These are phyloP conservation scores for Anarhynchus alexandrinus DNA, from an alignment of 2,113 vertebrate genomes.

Conservation along the genomic window DNA sequence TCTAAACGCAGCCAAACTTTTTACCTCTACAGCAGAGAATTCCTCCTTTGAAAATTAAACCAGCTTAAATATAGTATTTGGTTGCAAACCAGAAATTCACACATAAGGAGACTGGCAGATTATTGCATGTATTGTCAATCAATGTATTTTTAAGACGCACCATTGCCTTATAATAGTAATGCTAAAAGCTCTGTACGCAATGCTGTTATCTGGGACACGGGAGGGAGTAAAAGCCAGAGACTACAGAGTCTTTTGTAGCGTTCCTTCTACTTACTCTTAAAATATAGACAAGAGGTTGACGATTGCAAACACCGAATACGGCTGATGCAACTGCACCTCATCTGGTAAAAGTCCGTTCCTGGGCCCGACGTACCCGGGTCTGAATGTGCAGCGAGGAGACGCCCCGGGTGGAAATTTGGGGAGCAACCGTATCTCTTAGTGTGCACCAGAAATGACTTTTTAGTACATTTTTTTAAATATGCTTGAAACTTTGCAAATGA, in stretches of 20 bases:
- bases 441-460: neutral
- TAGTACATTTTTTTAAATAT: neutral
- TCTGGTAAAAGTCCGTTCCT: neutral
- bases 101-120: slow-evolving; percentile 70
- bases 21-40: slow-evolving; percentile 66
- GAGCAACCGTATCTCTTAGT: neutral
- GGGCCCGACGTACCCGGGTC: neutral
- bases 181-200: neutral
- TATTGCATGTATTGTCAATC: slow-evolving; percentile 70
- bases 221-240: slow-evolving; percentile 8
- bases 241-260: neutral
- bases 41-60: slow-evolving; percentile 63
- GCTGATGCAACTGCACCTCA: neutral
- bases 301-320: neutral
- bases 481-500: slow-evolving; percentile 20
- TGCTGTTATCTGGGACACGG: slow-evolving; percentile 1
- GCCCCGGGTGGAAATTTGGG: neutral
- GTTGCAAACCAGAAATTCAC: slow-evolving; percentile 70
- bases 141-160: slow-evolving; percentile 67
- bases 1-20: neutral
- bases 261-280: neutral
- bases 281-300: neutral
- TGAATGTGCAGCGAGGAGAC: neutral
- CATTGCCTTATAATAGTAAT: slow-evolving; percentile 64
- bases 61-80: slow-evolving; percentile 71